Base-by-base conservation (phyloP, 2,797 vertebrate genomes). In the Chiloscyllium punctatum region DNA sequence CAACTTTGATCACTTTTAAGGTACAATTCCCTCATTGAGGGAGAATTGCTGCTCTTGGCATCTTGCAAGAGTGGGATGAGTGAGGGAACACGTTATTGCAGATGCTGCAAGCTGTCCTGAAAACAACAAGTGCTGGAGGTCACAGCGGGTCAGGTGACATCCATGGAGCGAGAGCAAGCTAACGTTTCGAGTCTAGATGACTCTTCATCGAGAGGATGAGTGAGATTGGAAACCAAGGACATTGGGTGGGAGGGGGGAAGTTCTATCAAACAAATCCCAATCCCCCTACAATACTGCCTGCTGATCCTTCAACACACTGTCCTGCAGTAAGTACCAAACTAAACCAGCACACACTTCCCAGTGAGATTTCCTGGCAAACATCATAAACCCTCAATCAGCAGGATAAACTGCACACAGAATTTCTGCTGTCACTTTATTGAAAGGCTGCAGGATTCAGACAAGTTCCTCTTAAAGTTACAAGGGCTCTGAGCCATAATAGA, bases 381-480 rank as follows among this genome's bases (percentile, higher is more conserved):
- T 48, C 42, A 48, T 48, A 48, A 48, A 69, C n/a, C n/a, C 69
- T 62, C 66, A 69, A 92, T 69, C 68, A 51, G 77, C 94, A 53
- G 94, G 57, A 74, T 74, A 74, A 72, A 74, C 53, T 95, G 71
- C 30, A 77, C 57, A 51, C n/a, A 9, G 94, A 95, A 95, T 77
- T 77, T 51, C 94, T 77, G 69, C 42, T 95, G 88, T 25, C 27
- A 66, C 57, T 33, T 72, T n/a, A 77, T 15, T 95, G 69, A 74
- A 74, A 74, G 16, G 30, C 48, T 33, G n/a, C 51, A 77, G 71
- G 42, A 74, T 77, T 77, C 42, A 42, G 48, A 72, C 94, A 95
- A 77, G 48, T 95, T 77, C 30, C 23, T 53, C 72, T 95, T 95
- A 69, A 77, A 95, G 72, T 94, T 94, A 95, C 94, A 53, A 51